Base-by-base conservation (phyloP, 1,140 invertebrate species). In the Manduca sexta region DNA sequence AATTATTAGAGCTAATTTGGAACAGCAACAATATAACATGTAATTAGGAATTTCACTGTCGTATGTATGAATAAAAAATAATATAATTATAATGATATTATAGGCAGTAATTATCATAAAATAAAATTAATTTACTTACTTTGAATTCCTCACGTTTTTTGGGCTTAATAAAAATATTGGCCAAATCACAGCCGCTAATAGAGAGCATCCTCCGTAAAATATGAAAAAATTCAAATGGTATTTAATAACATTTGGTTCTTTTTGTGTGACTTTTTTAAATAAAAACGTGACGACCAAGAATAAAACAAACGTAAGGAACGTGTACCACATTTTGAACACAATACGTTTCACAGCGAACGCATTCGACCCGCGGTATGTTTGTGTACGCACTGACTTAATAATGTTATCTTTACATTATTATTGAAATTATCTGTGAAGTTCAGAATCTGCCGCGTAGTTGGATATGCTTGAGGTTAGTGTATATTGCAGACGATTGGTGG, bases 151-250 rank as follows among this genome's bases (percentile, higher is more conserved):
- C 29, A 78, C 69, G 56, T 64, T 70, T 63, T 61, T 74, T 2
- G 76, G 74, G 4, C 51, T 64, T 2, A 80, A 45, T 15, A 78
- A 55, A 45, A 83, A 78, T 8, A 66, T 61, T 1, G 76, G 79
- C 70, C 74, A 83, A 45, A 78, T 52, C 8, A 83, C 33, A 40
- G 47, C 49, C 0, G 71, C 60, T 3, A 70, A 29, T 6, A 63
- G 2, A 14, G 59, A 75, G 14, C 56, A 60, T 14, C 43, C 33
- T 1, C 74, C 49, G 17, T 74, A 78, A 42, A 60, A 77, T 17
- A 74, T 38, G 10, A 55, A 52, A 39, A 69, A 76, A 31, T 69
- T 63, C 2, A 60, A 66, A 55, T 78, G 48, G 54, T 64, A 78
- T 46, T 72, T 67, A 0, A 72, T 46, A 58, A 68, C 74, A 46